Evolutionary conservation across 1,140 invertebrate genomes (phyloP), one percentile per base, ranked within the genome.

Genomic region (Hestina assimilis): DNA sequence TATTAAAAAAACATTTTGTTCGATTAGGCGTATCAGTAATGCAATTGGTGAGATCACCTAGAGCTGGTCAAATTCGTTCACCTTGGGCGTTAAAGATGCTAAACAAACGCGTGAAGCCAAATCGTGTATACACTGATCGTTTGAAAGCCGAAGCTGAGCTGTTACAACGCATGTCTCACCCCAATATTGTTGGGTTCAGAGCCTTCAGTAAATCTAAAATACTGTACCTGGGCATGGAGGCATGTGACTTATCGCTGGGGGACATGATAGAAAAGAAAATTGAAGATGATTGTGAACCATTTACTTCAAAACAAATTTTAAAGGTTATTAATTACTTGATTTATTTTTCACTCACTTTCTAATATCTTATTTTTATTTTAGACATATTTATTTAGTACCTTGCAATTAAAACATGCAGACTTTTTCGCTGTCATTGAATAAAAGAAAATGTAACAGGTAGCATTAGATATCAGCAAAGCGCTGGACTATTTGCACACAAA

Each of bases 71-170:
- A 63, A 80, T 89, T 1, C 81, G 91, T 31, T 96, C 95, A 1
- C 95, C 95, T 1, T 96, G 95, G 95, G 95, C 95, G 3, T 89
- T 96, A 1, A 96, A 96, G 71, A 93, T 93, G 84, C 61, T 93
- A 1, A 92, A 91, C 56, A 87, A 83, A 47, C 62, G 79, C 9
- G 81, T 88, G 2, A 86, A 83, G 60, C 76, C 75, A 0, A 74
- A 76, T 38, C 76, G 70, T 64, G 89, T 69, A 8, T 91, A 72
- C 70, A 82, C 57, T 72, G 89, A 91, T 21, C 87, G 94, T 2
- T 89, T 97, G 15, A 83, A 90, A 56, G 80, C 90, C 0, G 96
- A 97, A 87, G 95, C 94, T 0, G 89, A 93, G 12, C 80, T 95
- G 46, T 78, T 94, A 12, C 91, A 92, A 52, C 89, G 91, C 48